Conservation (phyloP, 2,113 vertebrate species). For the sheep (Ovis aries) region DNA sequence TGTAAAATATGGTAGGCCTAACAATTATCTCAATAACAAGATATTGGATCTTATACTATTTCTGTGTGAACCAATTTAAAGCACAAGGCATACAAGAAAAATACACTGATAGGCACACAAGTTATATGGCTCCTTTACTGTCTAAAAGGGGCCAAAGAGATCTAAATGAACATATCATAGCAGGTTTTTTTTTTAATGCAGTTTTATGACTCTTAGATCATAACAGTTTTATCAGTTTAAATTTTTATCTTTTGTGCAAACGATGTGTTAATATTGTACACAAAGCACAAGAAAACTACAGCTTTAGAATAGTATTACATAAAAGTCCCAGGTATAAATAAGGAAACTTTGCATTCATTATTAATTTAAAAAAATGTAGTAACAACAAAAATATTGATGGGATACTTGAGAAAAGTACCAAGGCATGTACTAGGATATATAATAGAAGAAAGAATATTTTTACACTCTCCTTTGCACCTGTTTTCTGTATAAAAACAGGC, state of each 20-base stretch:
- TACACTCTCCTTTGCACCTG: background rate
- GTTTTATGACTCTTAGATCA: background rate
- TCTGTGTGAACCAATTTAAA: slow-evolving; percentile 23
- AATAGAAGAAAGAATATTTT: background rate
- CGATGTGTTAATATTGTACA: background rate
- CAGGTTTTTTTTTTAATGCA: background rate
- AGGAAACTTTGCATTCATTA: background rate
- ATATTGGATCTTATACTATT: background rate
- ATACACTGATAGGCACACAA: background rate
- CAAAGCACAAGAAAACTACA: background rate
- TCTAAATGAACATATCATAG: background rate
- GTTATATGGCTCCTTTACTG: background rate
- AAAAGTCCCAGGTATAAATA: background rate
- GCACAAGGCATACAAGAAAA: background rate
- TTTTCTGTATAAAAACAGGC: background rate
- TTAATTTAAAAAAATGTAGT: background rate
- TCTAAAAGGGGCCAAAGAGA: background rate
- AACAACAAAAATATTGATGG: background rate
- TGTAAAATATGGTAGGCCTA: slow-evolving; percentile 33
- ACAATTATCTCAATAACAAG: slow-evolving; percentile 24
- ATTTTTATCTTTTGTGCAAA: background rate
- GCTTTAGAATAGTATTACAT: background rate
- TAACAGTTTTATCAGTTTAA: background rate
- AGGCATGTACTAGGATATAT: background rate
- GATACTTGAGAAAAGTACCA: background rate